Evolutionary conservation across 2,797 vertebrate species (phyloP).

Genomic region (Pterois miles): DNA sequence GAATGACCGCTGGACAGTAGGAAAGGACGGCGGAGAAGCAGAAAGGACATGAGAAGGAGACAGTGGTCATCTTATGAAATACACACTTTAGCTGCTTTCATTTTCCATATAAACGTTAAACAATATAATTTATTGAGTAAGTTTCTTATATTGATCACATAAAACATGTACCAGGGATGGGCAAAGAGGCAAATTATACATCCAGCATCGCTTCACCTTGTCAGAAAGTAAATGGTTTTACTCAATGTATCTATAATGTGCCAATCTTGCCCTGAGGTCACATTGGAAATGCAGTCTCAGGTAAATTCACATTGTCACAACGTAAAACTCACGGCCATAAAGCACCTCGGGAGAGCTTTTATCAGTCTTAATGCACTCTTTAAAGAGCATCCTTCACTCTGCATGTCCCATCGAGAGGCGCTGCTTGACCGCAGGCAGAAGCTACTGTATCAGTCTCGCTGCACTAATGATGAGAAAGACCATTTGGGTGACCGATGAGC

Average conservation of each 20-base stretch:
- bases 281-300: slow-evolving; percentile 58
- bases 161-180: slow-evolving; percentile 22
- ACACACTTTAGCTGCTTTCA: slow-evolving; percentile 28
- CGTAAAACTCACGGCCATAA: slow-evolving; percentile 51
- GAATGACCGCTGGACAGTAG: slow-evolving; percentile 68
- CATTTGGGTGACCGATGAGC: slow-evolving; percentile 73
- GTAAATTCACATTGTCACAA: slow-evolving; percentile 60
- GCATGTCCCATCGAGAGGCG: slow-evolving; percentile 61
- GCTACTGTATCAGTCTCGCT: slow-evolving; percentile 69
- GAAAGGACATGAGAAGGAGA: slow-evolving; percentile 60
- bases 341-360: slow-evolving; percentile 56
- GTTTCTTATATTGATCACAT: slow-evolving; percentile 30
- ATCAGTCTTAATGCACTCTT: slow-evolving; percentile 67
- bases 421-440: slow-evolving; percentile 68
- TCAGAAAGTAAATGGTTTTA: slow-evolving; percentile 62
- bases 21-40: slow-evolving; percentile 60
- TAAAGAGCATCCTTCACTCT: slow-evolving; percentile 68
- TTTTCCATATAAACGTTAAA: slow-evolving; percentile 39
- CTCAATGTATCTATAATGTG: slow-evolving; percentile 57
- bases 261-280: slow-evolving; percentile 42
- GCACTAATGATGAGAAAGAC: slow-evolving; percentile 61
- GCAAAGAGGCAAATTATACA: slow-evolving; percentile 28
- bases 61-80: slow-evolving; percentile 47
- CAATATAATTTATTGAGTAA: slow-evolving; percentile 1
- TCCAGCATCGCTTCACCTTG: slow-evolving; percentile 31